Evolutionary conservation across 2,888 invertebrate genomes (phyloP).

Genomic region (Chorisops tibialis): DNA sequence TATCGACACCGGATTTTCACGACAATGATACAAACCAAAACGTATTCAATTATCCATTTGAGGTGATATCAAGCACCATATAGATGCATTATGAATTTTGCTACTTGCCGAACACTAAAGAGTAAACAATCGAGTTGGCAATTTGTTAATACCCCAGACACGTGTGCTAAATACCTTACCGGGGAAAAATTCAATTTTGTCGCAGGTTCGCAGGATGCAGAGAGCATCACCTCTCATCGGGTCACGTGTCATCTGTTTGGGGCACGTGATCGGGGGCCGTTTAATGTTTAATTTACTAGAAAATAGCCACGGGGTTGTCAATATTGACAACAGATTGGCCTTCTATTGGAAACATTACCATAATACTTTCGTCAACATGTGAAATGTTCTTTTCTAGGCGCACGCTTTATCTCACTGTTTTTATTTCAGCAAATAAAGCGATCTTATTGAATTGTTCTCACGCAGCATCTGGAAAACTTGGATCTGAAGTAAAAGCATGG

Average conservation of each 20-base stretch:
- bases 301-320: conserved; percentile 43
- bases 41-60: not conserved
- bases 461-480: no score
- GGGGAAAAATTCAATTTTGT: conserved; percentile 9
- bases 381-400: no score
- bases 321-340: conserved; percentile 32
- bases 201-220: not conserved
- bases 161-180: conserved; percentile 33
- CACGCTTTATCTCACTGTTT: no score
- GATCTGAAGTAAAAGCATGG: no score
- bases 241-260: conserved; percentile 30
- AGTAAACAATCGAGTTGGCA: conserved; percentile 33
- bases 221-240: conserved; percentile 21
- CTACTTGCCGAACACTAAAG: conserved; percentile 19
- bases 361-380: conserved; percentile 3
- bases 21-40: no score
- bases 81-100: no score
- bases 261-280: conserved; percentile 34
- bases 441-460: no score
- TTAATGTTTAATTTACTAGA: conserved; percentile 42
- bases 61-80: not conserved
- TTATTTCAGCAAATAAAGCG: no score
- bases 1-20: no score
- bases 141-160: conserved; percentile 36
- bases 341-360: conserved; percentile 24